Evolutionary conservation across 2,888 invertebrate species (phyloP), one percentile per base, ranked within the genome.

Genomic region (Apamea epomidion): DNA sequence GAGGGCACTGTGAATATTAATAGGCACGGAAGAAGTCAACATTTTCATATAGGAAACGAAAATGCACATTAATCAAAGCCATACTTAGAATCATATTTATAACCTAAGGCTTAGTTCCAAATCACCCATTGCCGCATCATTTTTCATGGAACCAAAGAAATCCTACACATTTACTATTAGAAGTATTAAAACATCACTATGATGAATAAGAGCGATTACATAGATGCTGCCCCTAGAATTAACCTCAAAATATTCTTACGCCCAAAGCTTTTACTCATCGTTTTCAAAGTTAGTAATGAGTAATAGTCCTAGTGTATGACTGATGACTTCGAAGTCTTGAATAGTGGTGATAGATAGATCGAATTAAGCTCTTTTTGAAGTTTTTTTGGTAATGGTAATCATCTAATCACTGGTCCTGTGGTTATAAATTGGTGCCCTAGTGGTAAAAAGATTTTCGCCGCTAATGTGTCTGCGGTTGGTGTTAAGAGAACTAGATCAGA

Each of bases 101-200:
- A 79, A 76, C 79, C 64, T 64, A 45, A 76, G 83, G 83, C 83
- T 83, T 78, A 82, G 2, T 25, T 32, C 54, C 75, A 65, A 78
- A 76, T 74, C 79, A 67, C 69, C 67, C 45, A 70, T 72, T 62
- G 78, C 58, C 10, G 25, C 29, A 37, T 58, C 62, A 77, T 76
- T 78, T 81, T 80, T 77, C 72, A 72, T n/a, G 51, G 72, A 54
- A 54, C 72, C 37, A 82, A 80, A 84, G 79, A 84, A 83, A 84
- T 83, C 79, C 67, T 77, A 82, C 32, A 79, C 42, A 80, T 79
- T 84, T 81, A 83, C 82, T 89, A 90, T 90, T 90, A 89, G 87
- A 90, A 82, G 80, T 89, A 90, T 90, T 90, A 89, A 88, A 90
- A 89, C 87, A 90, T 90, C 90, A 89, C 80, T 54, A 81, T 86